Evolutionary conservation across 2,113 vertebrate species (phyloP), one percentile per base, ranked within the genome.

Genomic region (Castor canadensis): DNA sequence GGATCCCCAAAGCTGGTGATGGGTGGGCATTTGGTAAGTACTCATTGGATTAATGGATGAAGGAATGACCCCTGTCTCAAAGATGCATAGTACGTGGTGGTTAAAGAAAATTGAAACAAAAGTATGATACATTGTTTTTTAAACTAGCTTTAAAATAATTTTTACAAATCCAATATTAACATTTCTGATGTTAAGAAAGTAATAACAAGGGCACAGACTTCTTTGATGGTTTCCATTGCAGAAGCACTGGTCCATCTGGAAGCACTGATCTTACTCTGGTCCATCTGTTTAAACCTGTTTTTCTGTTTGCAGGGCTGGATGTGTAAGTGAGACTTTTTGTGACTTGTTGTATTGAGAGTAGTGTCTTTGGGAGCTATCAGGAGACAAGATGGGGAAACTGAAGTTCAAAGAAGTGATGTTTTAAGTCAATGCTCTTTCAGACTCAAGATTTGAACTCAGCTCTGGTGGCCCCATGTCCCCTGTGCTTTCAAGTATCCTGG

Each of bases 181-280:
- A 1, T 72, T 64, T 26, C 47, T 56, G n/a, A 26, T 3, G 5
- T 47, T 1, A 12, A 49, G 58, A 47, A 20, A 58, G 35, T 5
- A 15, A 26, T 32, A n/a, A 35, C 8, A 6, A 26, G 11, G 13
- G 8, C 20, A 10, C 20, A 10, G 35, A 35, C 71, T 69, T 35
- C 20, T 4, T 8, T 1, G 0, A 8, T 0, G 6, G 2, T 0
- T 9, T 5, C 5, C 30, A 19, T n/a, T n/a, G n/a, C n/a, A n/a
- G n/a, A n/a, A n/a, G n/a, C n/a, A n/a, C n/a, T n/a, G 54, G 10
- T 16, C 54, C 16, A 12, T 10, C 3, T 1, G 2, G 1, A n/a
- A 6, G 3, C 1, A 0, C 1, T 17, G 35, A 15, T 80, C 7
- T 52, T 9, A 2, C 40, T 17, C 19, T 1, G 15, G 43, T 5